Conservation (phyloP, 1,140 invertebrate genomes). For the Pseudobourletiella spinata region DNA sequence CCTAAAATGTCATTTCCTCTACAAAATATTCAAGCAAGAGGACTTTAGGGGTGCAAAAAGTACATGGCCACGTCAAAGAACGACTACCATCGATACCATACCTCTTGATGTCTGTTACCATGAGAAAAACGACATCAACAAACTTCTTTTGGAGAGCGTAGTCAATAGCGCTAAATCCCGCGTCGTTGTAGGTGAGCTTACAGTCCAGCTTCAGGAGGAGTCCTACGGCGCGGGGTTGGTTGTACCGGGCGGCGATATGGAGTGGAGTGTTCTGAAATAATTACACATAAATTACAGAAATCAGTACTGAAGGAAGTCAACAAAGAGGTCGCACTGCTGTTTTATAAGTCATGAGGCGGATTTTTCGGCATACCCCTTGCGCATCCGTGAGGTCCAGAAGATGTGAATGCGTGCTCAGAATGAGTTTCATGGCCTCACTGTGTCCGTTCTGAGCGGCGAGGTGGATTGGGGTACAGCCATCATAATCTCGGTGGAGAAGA, state of each 20-base stretch:
- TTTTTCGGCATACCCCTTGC: slow-evolving; percentile 57
- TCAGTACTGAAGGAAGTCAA: too few species aligned
- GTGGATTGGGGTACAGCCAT: too few species aligned
- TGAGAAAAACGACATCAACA: slow-evolving; percentile 66
- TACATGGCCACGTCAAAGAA: too few species aligned
- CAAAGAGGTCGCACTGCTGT: too few species aligned
- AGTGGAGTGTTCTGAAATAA: slow-evolving; percentile 65
- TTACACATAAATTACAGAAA: background rate
- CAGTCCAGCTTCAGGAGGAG: slow-evolving; percentile 66
- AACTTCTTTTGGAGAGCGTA: slow-evolving; percentile 76
- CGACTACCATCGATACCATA: too few species aligned
- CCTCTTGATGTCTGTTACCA: slow-evolving; percentile 62
- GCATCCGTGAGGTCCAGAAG: slow-evolving; percentile 71
- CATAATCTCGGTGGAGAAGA: too few species aligned
- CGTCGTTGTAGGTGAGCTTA: slow-evolving; percentile 58
- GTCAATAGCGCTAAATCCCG: slow-evolving; percentile 71
- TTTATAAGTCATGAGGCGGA: too few species aligned
- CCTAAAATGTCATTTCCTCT: slow-evolving; percentile 63
- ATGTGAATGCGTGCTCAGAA: slow-evolving; percentile 72
- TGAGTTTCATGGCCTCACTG: too few species aligned
- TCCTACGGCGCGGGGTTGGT: slow-evolving; percentile 63
- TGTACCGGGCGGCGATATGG: slow-evolving; percentile 72
- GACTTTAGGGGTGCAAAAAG: too few species aligned
- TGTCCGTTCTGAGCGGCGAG: too few species aligned
- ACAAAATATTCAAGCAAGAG: slow-evolving; percentile 32